Percentiles rank a stretch among this genome's conserved stretches.
Evolutionary conservation across 2,888 invertebrate genomes (phyloP).

Genomic region (Colletes collaris): DNA sequence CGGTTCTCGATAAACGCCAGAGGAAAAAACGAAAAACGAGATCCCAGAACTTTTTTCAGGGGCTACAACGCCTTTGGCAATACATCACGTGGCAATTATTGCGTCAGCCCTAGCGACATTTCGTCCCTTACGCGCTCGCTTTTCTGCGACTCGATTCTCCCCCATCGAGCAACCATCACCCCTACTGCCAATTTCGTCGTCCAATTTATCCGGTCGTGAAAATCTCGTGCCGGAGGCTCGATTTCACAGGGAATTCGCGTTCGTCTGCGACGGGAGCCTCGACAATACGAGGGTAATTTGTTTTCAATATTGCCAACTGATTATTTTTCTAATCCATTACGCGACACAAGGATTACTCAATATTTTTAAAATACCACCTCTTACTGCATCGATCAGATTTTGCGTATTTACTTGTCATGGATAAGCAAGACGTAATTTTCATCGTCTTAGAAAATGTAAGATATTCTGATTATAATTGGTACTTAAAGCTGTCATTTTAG

Average conservation of each 20-base stretch:
- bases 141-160: slow-evolving; percentile 56
- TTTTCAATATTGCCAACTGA: slow-evolving; percentile 31
- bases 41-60: slow-evolving; percentile 21
- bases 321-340: slow-evolving; percentile 12
- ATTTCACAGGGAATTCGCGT: slow-evolving; percentile 55
- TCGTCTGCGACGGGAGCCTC: slow-evolving; percentile 29
- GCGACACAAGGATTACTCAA: not conserved
- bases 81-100: slow-evolving; percentile 73
- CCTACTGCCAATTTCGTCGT: slow-evolving; percentile 70
- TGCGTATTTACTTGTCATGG: too few relatives aligned
- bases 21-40: slow-evolving; percentile 20
- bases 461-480: too few relatives aligned
- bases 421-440: too few relatives aligned
- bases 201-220: slow-evolving; percentile 73
- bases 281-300: slow-evolving; percentile 34
- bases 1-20: not conserved
- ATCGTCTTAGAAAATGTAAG: too few relatives aligned
- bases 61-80: slow-evolving; percentile 47
- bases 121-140: slow-evolving; percentile 52
- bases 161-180: slow-evolving; percentile 48
- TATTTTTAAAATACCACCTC: not conserved
- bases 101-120: slow-evolving; percentile 59
- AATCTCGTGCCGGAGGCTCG: slow-evolving; percentile 61
- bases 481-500: too few relatives aligned
- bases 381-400: too few relatives aligned